These are phyloP conservation scores for Lottia scabra DNA, from an alignment of 2,888 invertebrate species.

Conservation along the genomic window DNA sequence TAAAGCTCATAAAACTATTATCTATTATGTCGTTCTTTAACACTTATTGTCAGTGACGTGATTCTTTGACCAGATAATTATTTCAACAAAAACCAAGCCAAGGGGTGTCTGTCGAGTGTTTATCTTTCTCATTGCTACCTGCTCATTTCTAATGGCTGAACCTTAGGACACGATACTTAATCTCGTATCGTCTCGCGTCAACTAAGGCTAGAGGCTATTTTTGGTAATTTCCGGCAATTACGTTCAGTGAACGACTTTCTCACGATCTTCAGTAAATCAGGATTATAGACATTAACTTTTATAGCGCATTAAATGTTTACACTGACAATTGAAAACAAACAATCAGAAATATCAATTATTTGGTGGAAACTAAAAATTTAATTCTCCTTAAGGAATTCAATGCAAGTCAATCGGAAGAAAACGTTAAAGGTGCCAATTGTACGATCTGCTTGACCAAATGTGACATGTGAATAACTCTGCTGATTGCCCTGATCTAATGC, in stretches of 20 bases:
- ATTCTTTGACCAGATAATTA: background rate
- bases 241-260: background rate
- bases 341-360: no score
- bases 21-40: conserved; percentile 1
- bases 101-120: background rate
- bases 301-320: no score
- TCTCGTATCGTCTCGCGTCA: conserved; percentile 3
- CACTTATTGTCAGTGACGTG: background rate
- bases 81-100: background rate
- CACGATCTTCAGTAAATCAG: background rate
- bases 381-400: no score
- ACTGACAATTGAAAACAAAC: no score
- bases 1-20: background rate
- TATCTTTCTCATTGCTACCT: background rate
- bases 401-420: no score
- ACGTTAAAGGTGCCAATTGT: no score
- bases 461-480: no score
- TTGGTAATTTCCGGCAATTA: conserved; percentile 4
- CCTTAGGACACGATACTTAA: background rate
- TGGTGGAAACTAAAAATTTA: no score
- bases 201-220: background rate
- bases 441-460: no score
- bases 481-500: no score
- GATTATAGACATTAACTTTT: no score
- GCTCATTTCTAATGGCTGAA: background rate